These are phyloP conservation scores for Hypolimnas misippus DNA, from an alignment of 2,888 invertebrate species.

Conservation along the genomic window DNA sequence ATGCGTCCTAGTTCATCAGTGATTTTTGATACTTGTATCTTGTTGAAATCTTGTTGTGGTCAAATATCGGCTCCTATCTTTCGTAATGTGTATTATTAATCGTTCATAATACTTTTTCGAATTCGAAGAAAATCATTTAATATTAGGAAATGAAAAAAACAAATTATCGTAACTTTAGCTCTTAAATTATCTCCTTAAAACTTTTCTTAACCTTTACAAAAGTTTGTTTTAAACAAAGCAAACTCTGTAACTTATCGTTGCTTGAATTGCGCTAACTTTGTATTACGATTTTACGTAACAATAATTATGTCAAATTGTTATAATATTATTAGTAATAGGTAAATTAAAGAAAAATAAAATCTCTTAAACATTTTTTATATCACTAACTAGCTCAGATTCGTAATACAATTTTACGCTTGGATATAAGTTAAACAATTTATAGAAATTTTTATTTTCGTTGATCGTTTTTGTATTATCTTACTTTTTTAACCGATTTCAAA, in stretches of 20 bases:
- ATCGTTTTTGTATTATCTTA: background rate
- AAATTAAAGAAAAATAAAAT: background rate
- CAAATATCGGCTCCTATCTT: too few species aligned
- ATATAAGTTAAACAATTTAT: background rate
- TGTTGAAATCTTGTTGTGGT: background rate
- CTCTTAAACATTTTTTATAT: conserved; percentile 1
- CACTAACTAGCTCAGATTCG: background rate
- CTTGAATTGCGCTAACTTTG: background rate
- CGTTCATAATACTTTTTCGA: too few species aligned
- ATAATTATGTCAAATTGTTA: conserved; percentile 7
- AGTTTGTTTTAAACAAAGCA: conserved; percentile 3
- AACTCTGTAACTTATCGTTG: conserved; percentile 4
- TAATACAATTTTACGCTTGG: background rate
- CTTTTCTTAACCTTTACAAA: conserved; percentile 5
- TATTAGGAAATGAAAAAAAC: background rate
- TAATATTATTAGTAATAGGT: conserved; percentile 4
- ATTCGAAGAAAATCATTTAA: background rate
- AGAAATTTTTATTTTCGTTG: background rate
- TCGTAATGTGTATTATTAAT: too few species aligned
- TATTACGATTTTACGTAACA: conserved; percentile 8
- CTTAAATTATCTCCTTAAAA: background rate
- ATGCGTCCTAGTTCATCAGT: conserved; percentile 27
- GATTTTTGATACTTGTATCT: conserved; percentile 7
- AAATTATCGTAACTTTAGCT: background rate
- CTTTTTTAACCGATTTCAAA: too few species aligned